Evolutionary conservation across 2,888 invertebrate species (phyloP), one percentile per base, ranked within the genome.

Genomic region (Lepidonotus clava): DNA sequence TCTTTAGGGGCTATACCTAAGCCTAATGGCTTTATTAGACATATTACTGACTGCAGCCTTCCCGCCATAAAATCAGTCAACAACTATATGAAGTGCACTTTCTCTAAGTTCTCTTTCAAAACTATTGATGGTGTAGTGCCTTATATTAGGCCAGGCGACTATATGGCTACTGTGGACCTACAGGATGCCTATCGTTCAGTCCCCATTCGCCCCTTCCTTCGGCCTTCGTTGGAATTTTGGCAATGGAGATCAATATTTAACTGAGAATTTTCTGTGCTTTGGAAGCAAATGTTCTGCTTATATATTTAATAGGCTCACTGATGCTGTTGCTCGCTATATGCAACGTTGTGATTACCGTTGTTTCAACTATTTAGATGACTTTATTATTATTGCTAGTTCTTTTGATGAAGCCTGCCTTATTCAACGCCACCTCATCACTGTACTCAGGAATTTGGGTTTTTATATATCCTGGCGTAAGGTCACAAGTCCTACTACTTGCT

Each of bases 261-360:
- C 11, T 5, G 56, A 56, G 11, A 56, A 56, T n/a, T 56, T 8
- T 56, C 11, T 56, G 4, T 56, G 21, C n/a, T 56, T 56, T 56
- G 56, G 56, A 5, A n/a, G 21, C 4, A 56, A 56, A n/a, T 8
- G 21, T 5, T 8, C 56, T 5, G 18, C 56, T n/a, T 56, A 21
- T n/a, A 56, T 56, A 21, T 56, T 56, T n/a, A 56, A 56, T n/a
- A 56, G 56, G n/a, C 56, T 56, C 4, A 56, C 56, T 56, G 56
- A 56, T n/a, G 11, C 56, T 21, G n/a, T 56, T 5, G 11, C 14
- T 5, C 56, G 56, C 5, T 56, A 56, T n/a, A n/a, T 56, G 11
- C 11, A 8, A 14, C 21, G 21, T 56, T n/a, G 4, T 18, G n/a
- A n/a, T 18, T 56, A 56, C n/a, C 56, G 56, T n/a, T 56, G 56